A percentile compares a stretch with the other conserved stretches of the same genome.
Conservation (phyloP, 92 coral and sea anemone species). For the Chrysogorgia sp. region DNA sequence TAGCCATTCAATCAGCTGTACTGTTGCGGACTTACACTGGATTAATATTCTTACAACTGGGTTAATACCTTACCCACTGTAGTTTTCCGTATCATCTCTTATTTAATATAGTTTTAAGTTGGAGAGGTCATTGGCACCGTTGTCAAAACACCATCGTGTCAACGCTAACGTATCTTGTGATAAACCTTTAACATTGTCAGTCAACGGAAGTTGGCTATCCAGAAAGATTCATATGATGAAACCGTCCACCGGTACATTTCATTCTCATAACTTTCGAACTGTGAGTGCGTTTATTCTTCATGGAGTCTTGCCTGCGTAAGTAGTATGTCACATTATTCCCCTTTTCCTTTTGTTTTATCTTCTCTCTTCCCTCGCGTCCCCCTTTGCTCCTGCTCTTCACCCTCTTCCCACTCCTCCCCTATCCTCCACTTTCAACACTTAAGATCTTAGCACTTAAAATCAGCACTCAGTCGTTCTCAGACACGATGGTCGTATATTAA, state of each 20-base stretch:
- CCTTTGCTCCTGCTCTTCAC: neutral
- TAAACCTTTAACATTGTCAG: conserved; percentile 68
- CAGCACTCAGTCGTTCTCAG: too few relatives aligned
- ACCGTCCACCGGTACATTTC: conserved; percentile 88
- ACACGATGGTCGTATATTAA: too few relatives aligned
- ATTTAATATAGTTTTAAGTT: conserved; percentile 63
- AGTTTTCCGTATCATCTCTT: neutral
- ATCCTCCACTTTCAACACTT: too few relatives aligned
- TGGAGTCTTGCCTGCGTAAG: conserved; percentile 83
- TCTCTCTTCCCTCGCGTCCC: too few relatives aligned
- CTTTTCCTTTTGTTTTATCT: neutral
- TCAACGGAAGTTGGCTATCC: conserved; percentile 90
- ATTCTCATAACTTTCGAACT: conserved; percentile 91
- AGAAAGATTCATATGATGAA: conserved; percentile 86
- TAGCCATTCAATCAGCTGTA: too few relatives aligned
- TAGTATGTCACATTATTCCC: neutral
- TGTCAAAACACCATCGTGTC: conserved; percentile 43
- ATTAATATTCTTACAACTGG: too few relatives aligned
- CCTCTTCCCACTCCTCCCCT: too few relatives aligned
- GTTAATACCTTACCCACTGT: too few relatives aligned
- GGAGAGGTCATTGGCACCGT: neutral
- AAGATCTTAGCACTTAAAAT: too few relatives aligned
- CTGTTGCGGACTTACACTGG: too few relatives aligned
- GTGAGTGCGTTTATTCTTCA: conserved; percentile 82
- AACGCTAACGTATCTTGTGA: conserved; percentile 54